These are phyloP conservation scores for Drosophila neocordata DNA, from an alignment of 1,140 invertebrate species.

Conservation along the genomic window DNA sequence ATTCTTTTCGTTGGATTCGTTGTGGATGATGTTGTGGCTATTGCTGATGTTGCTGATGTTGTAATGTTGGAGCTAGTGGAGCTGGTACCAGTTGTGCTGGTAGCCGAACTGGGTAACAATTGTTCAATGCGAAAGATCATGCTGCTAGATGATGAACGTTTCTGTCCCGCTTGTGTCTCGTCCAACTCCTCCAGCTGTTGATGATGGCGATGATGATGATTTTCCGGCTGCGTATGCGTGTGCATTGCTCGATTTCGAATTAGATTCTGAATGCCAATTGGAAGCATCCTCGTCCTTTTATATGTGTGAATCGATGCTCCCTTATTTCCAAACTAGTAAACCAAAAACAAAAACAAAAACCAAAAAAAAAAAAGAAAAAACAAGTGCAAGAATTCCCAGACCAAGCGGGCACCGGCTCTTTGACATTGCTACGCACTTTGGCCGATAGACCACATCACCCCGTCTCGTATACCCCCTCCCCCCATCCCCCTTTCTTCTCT, in stretches of 20 bases:
- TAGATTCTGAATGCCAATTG: slow-evolving; percentile 80
- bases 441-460: slow-evolving; percentile 28
- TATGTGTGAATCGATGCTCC: slow-evolving; percentile 52
- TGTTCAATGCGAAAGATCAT: slow-evolving; percentile 81
- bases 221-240: slow-evolving; percentile 66
- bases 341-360: background rate
- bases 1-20: slow-evolving; percentile 54
- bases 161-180: slow-evolving; percentile 39
- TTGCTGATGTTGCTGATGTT: slow-evolving; percentile 1
- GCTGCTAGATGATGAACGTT: slow-evolving; percentile 51
- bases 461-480: slow-evolving; percentile 11
- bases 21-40: slow-evolving; percentile 7
- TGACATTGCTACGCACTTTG: slow-evolving; percentile 79
- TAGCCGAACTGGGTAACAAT: slow-evolving; percentile 56
- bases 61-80: background rate
- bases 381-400: slow-evolving; percentile 83
- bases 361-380: slow-evolving; percentile 42
- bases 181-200: background rate
- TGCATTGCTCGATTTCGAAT: slow-evolving; percentile 66
- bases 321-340: slow-evolving; percentile 39
- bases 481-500: slow-evolving; percentile 10
- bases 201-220: slow-evolving; percentile 27
- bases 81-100: slow-evolving; percentile 10
- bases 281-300: slow-evolving; percentile 65
- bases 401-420: slow-evolving; percentile 38